Conservation (phyloP, 2,888 invertebrate genomes). For the Clistopyga incitator region DNA sequence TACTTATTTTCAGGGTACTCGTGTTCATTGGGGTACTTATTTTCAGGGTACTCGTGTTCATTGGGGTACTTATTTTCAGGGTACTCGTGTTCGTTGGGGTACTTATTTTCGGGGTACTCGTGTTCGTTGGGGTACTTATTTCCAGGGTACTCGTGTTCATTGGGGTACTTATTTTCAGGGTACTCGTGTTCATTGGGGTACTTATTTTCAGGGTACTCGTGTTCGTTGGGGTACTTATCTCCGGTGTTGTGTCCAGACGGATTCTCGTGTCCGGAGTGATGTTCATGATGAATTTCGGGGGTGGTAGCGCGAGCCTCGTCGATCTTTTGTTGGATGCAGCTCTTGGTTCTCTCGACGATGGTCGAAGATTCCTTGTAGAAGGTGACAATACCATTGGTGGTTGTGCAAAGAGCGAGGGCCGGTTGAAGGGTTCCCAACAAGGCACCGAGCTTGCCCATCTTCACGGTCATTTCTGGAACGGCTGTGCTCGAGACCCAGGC, state of each 20-base stretch:
- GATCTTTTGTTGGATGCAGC: conserved; percentile 58
- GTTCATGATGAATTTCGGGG: background rate
- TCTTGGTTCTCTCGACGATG: conserved; percentile 10
- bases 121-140: background rate
- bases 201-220: background rate
- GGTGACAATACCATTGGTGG: conserved; percentile 35
- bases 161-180: background rate
- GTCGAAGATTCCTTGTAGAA: conserved; percentile 23
- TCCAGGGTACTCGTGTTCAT: background rate
- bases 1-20: background rate
- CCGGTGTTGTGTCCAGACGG: background rate
- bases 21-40: background rate
- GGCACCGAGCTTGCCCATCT: conserved; percentile 33
- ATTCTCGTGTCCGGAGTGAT: background rate
- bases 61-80: background rate
- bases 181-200: background rate
- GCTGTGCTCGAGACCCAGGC: conserved; percentile 48
- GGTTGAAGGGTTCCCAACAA: conserved; percentile 44
- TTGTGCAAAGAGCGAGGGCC: conserved; percentile 49
- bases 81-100: background rate
- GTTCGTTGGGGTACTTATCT: background rate
- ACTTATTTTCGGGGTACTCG: background rate
- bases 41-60: background rate
- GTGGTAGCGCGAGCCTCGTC: background rate
- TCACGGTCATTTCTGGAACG: conserved; percentile 43